Evolutionary conservation across 1,140 invertebrate species (phyloP), one percentile per base, ranked within the genome.

Genomic region (Cephus cinctus): DNA sequence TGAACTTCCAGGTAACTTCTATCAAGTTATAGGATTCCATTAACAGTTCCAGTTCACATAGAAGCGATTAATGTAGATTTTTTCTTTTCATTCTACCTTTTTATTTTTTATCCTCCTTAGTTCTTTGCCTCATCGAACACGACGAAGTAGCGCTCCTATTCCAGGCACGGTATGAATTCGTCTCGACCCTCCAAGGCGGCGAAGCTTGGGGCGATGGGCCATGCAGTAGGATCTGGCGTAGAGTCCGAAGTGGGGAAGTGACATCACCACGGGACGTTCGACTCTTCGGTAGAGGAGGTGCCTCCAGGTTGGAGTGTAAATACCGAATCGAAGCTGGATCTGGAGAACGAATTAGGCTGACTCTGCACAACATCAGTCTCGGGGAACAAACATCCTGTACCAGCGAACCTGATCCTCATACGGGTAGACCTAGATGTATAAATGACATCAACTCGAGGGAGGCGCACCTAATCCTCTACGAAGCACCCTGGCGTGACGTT

Each of bases 131-230:
- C 32, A 35, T 6, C 32, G 32, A 35, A n/a, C 5, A 14, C 32
- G 9, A 19, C 8, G 40, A 42, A 22, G 14, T 23, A 31, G 2
- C 27, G 34, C 2, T 47, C 19, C 34, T 3, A n/a, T 53, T 59
- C 0, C 31, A 76, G 72, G 73, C 73, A 6, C 62, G 87, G 43
- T 93, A 93, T 66, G 90, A 94, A 67, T 93, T 94, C 57, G 83
- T 93, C 2, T 88, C 91, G 62, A 90, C 89, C 0, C 72, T 85
- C 32, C 79, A 91, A 46, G 85, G 84, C 14, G 88, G 88, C 2
- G 84, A 87, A 40, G 69, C 77, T 0, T 86, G 82, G 83, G 77
- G 80, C 2, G 81, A 80, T 0, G 73, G 74, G 8, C 56, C 69
- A 11, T 85, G 83, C 57, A 75, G 74, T 42, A 59, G 83, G 12